Base-by-base conservation (phyloP, 2,888 invertebrate genomes). In the Xestobium rufovillosum region DNA sequence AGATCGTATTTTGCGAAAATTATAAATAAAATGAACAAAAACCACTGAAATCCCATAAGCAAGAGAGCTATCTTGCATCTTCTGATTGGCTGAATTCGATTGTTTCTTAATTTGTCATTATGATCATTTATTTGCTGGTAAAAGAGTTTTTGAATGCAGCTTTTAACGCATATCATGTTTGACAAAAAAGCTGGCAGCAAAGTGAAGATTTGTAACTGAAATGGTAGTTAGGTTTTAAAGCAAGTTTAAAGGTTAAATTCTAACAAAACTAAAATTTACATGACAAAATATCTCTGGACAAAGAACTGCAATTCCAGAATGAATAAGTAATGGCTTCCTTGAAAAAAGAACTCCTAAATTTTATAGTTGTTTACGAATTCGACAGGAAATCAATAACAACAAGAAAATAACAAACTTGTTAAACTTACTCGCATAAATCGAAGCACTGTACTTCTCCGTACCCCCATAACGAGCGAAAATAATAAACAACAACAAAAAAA, bases 1-100 rank as follows among this genome's bases (percentile, higher is more conserved):
- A 57, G 50, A 34, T 61, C 61, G 49, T 73, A 72, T 44, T 58
- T 59, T 39, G 64, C 64, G 44, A 63, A 60, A 14, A 55, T 59
- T 29, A 66, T 55, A 50, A 67, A 44, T 8, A 19, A 6, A 19
- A 19, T n/a, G 6, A 19, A 19, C 23, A 19, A n/a, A 8, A n/a
- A 8, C 23, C 23, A 6, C 23, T 19, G 23, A 6, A 19, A 6
- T 6, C n/a, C 6, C 23, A 19, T 19, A 6, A 19, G n/a, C 6
- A 19, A 8, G 23, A 19, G n/a, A 6, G 23, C 23, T 8, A 19
- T 8, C 23, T 19, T 19, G 23, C 23, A 19, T n/a, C n/a, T 6
- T 19, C 6, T 19, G 6, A 19, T 19, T 19, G 6, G 6, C 23
- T 19, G 23, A 19, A 19, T 19, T 6, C 23, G 23, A n/a, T 6